Evolutionary conservation across 2,888 invertebrate species (phyloP), one percentile per base, ranked within the genome.

Genomic region (Dynastes tityus): DNA sequence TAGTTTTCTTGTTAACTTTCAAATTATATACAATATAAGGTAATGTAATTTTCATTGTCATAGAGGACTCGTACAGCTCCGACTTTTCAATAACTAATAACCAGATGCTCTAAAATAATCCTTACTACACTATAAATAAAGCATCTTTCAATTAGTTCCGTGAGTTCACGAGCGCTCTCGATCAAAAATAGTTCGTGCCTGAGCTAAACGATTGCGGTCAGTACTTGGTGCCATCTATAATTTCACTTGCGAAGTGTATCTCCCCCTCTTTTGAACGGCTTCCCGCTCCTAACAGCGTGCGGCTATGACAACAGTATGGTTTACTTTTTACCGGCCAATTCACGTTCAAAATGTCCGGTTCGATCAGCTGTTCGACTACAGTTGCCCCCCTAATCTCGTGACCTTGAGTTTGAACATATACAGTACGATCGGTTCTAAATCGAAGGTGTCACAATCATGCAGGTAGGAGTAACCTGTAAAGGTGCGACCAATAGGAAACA

Each of bases 401-500:
- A 77, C 78, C 80, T 73, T 77, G 68, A 73, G 40, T 37, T 67
- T 13, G 29, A 65, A 71, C 77, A 68, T 37, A 16, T 51, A 61
- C 65, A 27, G 32, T 63, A 78, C 77, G 63, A 75, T 61, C 45
- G 71, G 64, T 73, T 58, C 67, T 27, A 64, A 76, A 65, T 51
- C 73, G 22, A 71, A 53, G 65, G 51, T 65, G 77, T 75, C 55
- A 37, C 76, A 82, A 79, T 64, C 79, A 78, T 82, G 78, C 88
- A 88, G 88, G 88, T 88, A 88, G 89, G 89, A 87, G 89, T 89
- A 84, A 88, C 88, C 87, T 88, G 86, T 82, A 81, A 83, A 87
- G 88, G 88, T 88, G 87, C 86, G 81, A 86, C 89, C 89, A 89
- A 89, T 88, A 84, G 85, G 85, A 85, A 82, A 82, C 83, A 83